phyloP scores from a whole-genome alignment of 2,113 vertebrate genomes.

The Okapia johnstoni region DNA sequence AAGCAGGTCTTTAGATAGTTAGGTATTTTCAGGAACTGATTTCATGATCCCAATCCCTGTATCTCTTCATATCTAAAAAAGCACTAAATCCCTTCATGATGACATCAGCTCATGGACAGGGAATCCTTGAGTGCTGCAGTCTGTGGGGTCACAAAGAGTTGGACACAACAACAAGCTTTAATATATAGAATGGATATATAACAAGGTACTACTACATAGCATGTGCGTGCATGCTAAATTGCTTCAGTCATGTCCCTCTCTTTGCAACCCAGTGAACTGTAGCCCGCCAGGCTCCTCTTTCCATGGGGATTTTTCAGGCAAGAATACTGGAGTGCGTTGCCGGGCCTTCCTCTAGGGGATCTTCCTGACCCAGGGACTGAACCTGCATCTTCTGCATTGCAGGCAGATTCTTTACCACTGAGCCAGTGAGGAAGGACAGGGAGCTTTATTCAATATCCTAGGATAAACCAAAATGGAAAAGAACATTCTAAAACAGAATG shows the following conservation, averaged over 20 bases:
- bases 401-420: background rate
- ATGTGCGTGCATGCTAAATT: background rate
- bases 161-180: background rate
- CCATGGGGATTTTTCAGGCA: background rate
- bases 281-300: background rate
- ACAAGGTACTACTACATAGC: background rate
- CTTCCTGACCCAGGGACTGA: background rate
- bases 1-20: background rate
- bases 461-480: background rate
- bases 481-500: background rate
- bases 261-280: background rate
- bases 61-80: background rate
- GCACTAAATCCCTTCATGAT: background rate
- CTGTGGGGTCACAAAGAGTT: background rate
- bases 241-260: accelerated
- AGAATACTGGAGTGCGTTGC: background rate
- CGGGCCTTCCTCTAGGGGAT: background rate
- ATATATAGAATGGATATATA: background rate
- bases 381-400: background rate
- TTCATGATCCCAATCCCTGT: background rate
- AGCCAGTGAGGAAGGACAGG: background rate
- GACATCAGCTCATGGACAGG: background rate
- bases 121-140: background rate
- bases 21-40: background rate
- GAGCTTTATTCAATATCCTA: background rate